phyloP scores from a whole-genome alignment of 2,888 invertebrate species.

The Plusia festucae region DNA sequence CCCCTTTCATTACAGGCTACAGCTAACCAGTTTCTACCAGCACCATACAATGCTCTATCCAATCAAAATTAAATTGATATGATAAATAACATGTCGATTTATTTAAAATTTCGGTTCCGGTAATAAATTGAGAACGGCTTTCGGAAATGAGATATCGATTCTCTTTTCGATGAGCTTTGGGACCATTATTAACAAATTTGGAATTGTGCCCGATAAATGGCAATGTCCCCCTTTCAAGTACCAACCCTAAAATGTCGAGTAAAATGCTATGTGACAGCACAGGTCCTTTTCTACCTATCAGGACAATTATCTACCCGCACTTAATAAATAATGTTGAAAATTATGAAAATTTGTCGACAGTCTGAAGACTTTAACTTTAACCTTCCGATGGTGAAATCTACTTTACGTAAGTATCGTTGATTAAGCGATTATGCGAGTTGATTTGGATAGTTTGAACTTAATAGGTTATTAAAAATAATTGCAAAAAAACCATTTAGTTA shows the following conservation, averaged over 20 bases:
- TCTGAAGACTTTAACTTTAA: too few species aligned
- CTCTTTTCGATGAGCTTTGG: constrained; percentile 11
- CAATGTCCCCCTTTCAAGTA: neutral
- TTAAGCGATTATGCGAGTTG: too few species aligned
- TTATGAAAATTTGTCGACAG: too few species aligned
- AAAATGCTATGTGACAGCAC: neutral
- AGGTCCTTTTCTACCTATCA: neutral
- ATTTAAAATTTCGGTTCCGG: constrained; percentile 33
- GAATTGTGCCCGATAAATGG: neutral
- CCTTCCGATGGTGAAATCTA: too few species aligned
- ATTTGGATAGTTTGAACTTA: too few species aligned
- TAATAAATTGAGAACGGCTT: constrained; percentile 23
- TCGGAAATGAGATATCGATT: constrained; percentile 35
- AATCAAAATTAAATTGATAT: constrained; percentile 42
- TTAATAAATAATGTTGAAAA: too few species aligned
- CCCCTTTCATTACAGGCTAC: constrained; percentile 40
- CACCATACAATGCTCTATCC: constrained; percentile 20
- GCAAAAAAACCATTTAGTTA: too few species aligned
- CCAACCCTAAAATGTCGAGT: neutral
- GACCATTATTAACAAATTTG: neutral
- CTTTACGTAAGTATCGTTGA: too few species aligned
- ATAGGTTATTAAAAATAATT: too few species aligned
- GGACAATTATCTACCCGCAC: too few species aligned
- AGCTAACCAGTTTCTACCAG: constrained; percentile 28
- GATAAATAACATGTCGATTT: constrained; percentile 22